A percentile compares a stretch with the other conserved stretches of the same genome.
These are phyloP conservation scores for Morinoia aosen DNA, from an alignment of 2,888 invertebrate genomes.

Conservation along the genomic window DNA sequence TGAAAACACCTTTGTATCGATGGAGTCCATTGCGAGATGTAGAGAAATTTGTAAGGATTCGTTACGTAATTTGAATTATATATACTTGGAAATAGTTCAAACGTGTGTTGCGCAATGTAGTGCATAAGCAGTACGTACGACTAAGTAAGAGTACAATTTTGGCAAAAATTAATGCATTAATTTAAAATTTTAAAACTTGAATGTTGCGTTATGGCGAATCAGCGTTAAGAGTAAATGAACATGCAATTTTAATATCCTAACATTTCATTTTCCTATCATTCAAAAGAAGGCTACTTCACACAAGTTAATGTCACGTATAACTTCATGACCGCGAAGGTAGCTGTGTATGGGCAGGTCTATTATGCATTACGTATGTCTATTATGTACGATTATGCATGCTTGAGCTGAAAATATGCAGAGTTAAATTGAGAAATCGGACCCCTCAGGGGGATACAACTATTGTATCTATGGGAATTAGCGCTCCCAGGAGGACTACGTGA, in stretches of 20 bases:
- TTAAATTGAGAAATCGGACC: no score
- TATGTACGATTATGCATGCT: no score
- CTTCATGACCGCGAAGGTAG: no score
- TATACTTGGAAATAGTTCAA: constrained; percentile 1
- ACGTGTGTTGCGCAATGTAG: constrained; percentile 4
- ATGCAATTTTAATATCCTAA: not conserved
- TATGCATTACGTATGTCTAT: no score
- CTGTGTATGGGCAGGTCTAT: no score
- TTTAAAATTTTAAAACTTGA: not conserved
- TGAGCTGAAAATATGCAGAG: no score
- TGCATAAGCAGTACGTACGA: constrained; percentile 8
- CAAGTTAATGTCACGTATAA: not conserved
- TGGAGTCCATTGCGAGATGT: not conserved
- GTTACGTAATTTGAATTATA: not conserved
- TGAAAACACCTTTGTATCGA: not conserved
- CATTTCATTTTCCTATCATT: not conserved
- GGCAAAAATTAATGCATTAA: not conserved
- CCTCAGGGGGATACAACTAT: no score
- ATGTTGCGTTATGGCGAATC: constrained; percentile 2
- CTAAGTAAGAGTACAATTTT: not conserved
- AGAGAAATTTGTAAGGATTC: not conserved
- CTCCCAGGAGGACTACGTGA: no score
- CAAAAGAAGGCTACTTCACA: not conserved
- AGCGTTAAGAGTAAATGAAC: constrained; percentile 2
- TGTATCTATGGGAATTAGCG: no score